Percentiles rank a stretch among this genome's conserved stretches.
phyloP scores from a whole-genome alignment of 2,888 invertebrate genomes.

The Spodoptera exigua region DNA sequence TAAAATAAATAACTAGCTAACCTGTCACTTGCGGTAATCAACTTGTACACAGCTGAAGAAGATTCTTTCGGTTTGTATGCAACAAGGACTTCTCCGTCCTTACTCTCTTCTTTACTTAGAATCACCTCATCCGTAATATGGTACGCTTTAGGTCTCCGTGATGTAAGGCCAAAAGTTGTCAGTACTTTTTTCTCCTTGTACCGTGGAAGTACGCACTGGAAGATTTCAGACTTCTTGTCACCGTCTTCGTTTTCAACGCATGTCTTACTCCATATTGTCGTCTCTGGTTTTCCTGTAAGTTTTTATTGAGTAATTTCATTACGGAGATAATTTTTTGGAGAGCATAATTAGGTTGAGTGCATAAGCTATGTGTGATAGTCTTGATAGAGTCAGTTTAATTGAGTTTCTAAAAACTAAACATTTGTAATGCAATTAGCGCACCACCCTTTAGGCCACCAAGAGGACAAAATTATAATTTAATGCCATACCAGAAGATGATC shows the following conservation, averaged over 20 bases:
- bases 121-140: slow-evolving; percentile 65
- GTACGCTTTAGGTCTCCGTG: slow-evolving; percentile 48
- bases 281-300: slow-evolving; percentile 68
- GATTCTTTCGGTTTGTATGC: slow-evolving; percentile 74
- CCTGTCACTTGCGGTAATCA: slow-evolving; percentile 56
- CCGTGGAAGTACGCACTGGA: slow-evolving; percentile 76
- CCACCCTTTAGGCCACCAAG: too few species aligned
- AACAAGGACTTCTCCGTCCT: slow-evolving; percentile 74
- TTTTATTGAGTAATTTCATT: neutral
- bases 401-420: too few species aligned
- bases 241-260: slow-evolving; percentile 69
- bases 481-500: too few species aligned
- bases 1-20: slow-evolving; percentile 10
- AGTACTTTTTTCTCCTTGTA: slow-evolving; percentile 76
- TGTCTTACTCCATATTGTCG: slow-evolving; percentile 77
- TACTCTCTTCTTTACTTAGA: slow-evolving; percentile 68
- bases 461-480: too few species aligned
- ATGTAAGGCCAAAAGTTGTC: slow-evolving; percentile 52
- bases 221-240: slow-evolving; percentile 74
- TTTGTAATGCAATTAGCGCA: too few species aligned
- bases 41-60: slow-evolving; percentile 73
- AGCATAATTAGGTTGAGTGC: too few species aligned
- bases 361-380: too few species aligned
- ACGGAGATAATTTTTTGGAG: too few species aligned
- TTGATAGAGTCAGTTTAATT: too few species aligned